Base-by-base conservation (phyloP, 2,113 vertebrate species). In the Carlito syrichta region DNA sequence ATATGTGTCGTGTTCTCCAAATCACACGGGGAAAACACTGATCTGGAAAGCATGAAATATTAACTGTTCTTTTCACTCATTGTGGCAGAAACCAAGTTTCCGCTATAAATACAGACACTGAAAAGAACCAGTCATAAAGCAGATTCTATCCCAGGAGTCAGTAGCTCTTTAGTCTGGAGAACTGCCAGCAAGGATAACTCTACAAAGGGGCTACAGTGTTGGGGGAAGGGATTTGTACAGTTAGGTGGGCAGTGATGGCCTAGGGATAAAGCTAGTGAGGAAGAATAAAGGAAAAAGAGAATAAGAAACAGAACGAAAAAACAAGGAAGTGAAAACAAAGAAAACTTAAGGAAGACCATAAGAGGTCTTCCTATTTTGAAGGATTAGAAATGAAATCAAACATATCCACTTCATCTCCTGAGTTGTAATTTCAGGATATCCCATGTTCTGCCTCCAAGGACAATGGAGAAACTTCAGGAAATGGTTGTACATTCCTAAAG, bases 31-130 rank as follows among this genome's bases (percentile, higher is more conserved):
- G 32, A 90, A 86, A 83, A 68, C 63, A 66, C 69, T 95, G 45
- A 82, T 82, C 38, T 71, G 40, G 93, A 95, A 97, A 23, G 48
- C 63, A 68, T 43, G 60, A 48, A 52, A 85, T 56, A 78, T 56
- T 87, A 78, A 92, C 66, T 95, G 60, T 71, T 94, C 60, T 77
- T 95, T 92, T 95, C 62, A 92, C 48, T 88, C 76, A 30, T 45
- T 81, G 77, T 86, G 60, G 81, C 85, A 97, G 95, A 85, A 94
- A 84, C 73, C 60, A 82, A 88, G 82, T 81, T 92, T 91, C 50
- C 73, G 68, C 82, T 82, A 38, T 84, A 91, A 92, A 95, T 63
- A 45, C 60, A 77, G 63, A 56, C 58, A 58, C 90, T 40, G 43
- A 9, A 77, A 91, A 95, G 48, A 87, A 68, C 58, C 85, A 77